Evolutionary conservation across 2,797 vertebrate species (phyloP).

Genomic region (Nothura maculosa): DNA sequence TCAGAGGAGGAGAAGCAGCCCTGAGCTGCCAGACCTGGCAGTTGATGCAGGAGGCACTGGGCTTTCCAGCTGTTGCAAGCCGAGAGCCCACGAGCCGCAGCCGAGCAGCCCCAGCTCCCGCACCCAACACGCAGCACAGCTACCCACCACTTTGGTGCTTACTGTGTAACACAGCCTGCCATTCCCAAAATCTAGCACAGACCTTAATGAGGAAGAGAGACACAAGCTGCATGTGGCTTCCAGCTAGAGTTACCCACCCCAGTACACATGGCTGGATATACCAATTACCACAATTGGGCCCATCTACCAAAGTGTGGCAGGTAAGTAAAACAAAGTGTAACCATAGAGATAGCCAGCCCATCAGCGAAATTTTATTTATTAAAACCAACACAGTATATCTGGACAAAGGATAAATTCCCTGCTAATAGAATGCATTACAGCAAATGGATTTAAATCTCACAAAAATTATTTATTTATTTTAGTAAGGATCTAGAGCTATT

Average conservation of each 20-base stretch:
- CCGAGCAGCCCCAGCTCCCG: rapidly evolving
- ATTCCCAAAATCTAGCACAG: background rate
- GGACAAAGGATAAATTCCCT: background rate
- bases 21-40: background rate
- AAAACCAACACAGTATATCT: background rate
- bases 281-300: background rate
- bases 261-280: rapidly evolving
- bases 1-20: background rate
- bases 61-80: background rate
- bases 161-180: too few relatives aligned
- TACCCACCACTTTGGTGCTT: too few relatives aligned
- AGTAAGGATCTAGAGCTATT: background rate
- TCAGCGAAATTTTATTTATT: background rate
- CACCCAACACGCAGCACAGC: background rate
- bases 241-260: background rate
- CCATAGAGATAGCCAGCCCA: background rate
- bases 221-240: background rate
- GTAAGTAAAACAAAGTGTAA: background rate
- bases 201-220: background rate
- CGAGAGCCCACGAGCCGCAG: rapidly evolving
- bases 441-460: background rate
- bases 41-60: background rate
- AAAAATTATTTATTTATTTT: background rate
- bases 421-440: background rate
- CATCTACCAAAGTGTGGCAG: background rate